Evolutionary conservation across 2,888 invertebrate species (phyloP).

Genomic region (Alsophila aescularia): DNA sequence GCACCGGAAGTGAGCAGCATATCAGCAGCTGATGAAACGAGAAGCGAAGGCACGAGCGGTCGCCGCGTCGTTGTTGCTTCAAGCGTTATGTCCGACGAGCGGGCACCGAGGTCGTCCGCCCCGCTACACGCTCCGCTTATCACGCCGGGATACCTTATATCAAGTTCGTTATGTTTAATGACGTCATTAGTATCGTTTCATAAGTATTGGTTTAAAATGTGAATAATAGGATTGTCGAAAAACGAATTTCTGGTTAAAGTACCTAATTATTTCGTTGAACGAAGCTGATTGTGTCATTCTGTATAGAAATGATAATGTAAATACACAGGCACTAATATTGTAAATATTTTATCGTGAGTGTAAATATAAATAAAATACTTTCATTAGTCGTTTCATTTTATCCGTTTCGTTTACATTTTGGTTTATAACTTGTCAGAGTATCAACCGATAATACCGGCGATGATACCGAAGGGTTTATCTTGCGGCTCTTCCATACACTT

Average conservation of each 20-base stretch:
- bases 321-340: constrained; percentile 43
- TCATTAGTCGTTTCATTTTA: constrained; percentile 38
- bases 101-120: constrained; percentile 66
- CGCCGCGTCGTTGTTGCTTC: constrained; percentile 86
- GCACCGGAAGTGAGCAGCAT: constrained; percentile 81
- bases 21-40: constrained; percentile 66
- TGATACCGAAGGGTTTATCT: no score
- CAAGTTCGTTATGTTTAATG: constrained; percentile 41
- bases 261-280: background rate
- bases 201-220: constrained; percentile 39
- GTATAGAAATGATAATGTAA: constrained; percentile 41
- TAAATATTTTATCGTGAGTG: constrained; percentile 51
- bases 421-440: no score
- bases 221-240: constrained; percentile 25
- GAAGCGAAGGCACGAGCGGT: constrained; percentile 71
- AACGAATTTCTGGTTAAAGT: constrained; percentile 18
- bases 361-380: constrained; percentile 43
- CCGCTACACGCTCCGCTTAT: constrained; percentile 48
- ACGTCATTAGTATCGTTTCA: constrained; percentile 40
- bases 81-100: constrained; percentile 87
- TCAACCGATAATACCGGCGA: no score
- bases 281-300: constrained; percentile 17
- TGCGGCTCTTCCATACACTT: no score
- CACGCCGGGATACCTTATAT: constrained; percentile 43
- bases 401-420: background rate